Base-by-base conservation (phyloP, 2,797 vertebrate genomes). In the Hoplostethus mediterraneus region DNA sequence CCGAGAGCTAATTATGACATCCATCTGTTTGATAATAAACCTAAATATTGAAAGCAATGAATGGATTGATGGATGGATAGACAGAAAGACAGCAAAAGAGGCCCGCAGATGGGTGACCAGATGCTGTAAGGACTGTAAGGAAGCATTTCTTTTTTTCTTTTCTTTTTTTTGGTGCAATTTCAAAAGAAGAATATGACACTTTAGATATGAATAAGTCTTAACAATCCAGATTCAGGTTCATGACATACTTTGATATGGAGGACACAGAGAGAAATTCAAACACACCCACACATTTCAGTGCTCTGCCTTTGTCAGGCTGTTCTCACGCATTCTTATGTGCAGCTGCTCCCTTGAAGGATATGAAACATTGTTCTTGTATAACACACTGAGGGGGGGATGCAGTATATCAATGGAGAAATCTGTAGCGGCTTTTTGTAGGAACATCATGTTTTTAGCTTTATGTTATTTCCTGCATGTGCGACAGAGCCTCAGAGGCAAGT, bases 191-290 rank as follows among this genome's bases (percentile, higher is more conserved):
- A 48, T 7, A 6, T 48, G 45, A 5, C n/a, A 48, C 45, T 48
- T 48, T 48, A 1, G 40, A 42, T 42, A 12, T 42, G 40, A 68
- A 36, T 71, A 69, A 49, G 17, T 54, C 25, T 16, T 16, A n/a
- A 16, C 14, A 68, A 57, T 49, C 47, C 40, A 66, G n/a, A 16
- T 66, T 78, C 51, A 56, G 44, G 44, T 42, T 62, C 57, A 73
- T 79, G 80, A 75, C 47, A 81, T 51, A 38, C 56, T 80, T 66
- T 59, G 53, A 81, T 84, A 81, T 79, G 36, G 12, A 72, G 61
- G 48, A 67, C 33, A n/a, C 70, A 79, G 71, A 81, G 45, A 21
- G 21, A 48, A 68, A 87, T 79, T 76, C n/a, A 12, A 36, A 17
- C 58, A 14, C 55, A 48, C 69, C 71, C 58, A 76, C 82, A 52